phyloP scores from a whole-genome alignment of 1,140 invertebrate genomes.

The Rhynchophorus ferrugineus region DNA sequence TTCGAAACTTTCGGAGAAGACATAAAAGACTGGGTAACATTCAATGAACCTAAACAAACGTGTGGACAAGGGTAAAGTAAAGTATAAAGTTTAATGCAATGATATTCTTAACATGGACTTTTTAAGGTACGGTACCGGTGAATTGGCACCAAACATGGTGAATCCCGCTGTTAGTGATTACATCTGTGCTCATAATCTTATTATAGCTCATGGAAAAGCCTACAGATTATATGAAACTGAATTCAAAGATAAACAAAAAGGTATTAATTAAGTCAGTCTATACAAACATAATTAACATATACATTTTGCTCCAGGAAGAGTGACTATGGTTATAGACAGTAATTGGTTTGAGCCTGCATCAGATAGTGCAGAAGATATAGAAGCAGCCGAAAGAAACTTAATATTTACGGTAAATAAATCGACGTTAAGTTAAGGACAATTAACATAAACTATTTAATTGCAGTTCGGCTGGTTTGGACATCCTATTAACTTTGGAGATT shows the following conservation, averaged over 20 bases:
- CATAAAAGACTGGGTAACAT: conserved; percentile 59
- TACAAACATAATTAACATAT: no score
- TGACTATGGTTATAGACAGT: conserved; percentile 16
- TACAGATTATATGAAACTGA: conserved; percentile 31
- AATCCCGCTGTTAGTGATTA: conserved; percentile 30
- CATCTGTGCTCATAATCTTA: conserved; percentile 29
- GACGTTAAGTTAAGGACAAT: not conserved
- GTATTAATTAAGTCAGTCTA: no score
- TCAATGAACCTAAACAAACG: conserved; percentile 65
- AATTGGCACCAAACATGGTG: conserved; percentile 28
- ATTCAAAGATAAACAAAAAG: conserved; percentile 27
- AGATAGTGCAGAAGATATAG: conserved; percentile 4
- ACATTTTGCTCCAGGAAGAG: conserved; percentile 6
- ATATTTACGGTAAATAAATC: conserved; percentile 9
- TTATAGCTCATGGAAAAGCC: conserved; percentile 30
- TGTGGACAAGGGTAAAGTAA: conserved; percentile 38
- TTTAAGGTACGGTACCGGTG: conserved; percentile 15
- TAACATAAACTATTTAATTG: conserved; percentile 20
- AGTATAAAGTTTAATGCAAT: not conserved
- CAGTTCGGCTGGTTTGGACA: conserved; percentile 54
- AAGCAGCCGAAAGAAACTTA: conserved; percentile 10
- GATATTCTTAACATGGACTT: no score
- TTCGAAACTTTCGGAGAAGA: conserved; percentile 53
- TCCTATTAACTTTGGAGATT: conserved; percentile 58
- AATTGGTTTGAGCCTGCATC: conserved; percentile 15